Evolutionary conservation across 2,888 invertebrate species (phyloP), one percentile per base, ranked within the genome.

Genomic region (Carterocephalus palaemon): DNA sequence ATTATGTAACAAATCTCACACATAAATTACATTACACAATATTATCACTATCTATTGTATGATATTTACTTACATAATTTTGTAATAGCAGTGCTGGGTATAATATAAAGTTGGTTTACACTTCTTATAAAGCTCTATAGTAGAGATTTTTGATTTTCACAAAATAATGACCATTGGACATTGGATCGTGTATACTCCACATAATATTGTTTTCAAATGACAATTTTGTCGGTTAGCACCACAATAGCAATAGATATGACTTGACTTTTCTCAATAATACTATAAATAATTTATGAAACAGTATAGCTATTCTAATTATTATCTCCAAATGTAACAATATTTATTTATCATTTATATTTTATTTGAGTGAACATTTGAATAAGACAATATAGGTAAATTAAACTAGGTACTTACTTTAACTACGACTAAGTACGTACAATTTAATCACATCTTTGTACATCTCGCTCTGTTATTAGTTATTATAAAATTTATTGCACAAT

Each of bases 401-500:
- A n/a, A n/a, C n/a, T n/a, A n/a, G n/a, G n/a, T n/a, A n/a, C n/a
- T n/a, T 32, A 19, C n/a, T 22, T 28, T 40, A 23, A 10, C 7
- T 17, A 9, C 16, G 17, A 28, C 4, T 19, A 13, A 16, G 13
- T 40, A 47, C 13, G 17, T 29, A 47, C 24, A 33, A 31, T 38
- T 53, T 43, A 59, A 51, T 43, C 55, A 57, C 45, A 54, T 53
- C 42, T 70, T 66, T 67, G 56, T 68, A 70, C 66, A 67, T 51
- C 53, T 50, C 51, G 40, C 42, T 53, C 53, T 59, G 62, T 53
- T 67, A 62, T 69, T n/a, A n/a, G n/a, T n/a, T n/a, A n/a, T n/a
- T n/a, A 53, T 67, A 73, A 64, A 72, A 46, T 59, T 66, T 75
- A 76, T 76, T 76, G 75, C 75, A 76, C 83, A 75, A 69, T 75